A percentile compares a stretch with the other conserved stretches of the same genome.
Conservation (phyloP, 2,113 vertebrate genomes). For the Pipra filicauda region DNA sequence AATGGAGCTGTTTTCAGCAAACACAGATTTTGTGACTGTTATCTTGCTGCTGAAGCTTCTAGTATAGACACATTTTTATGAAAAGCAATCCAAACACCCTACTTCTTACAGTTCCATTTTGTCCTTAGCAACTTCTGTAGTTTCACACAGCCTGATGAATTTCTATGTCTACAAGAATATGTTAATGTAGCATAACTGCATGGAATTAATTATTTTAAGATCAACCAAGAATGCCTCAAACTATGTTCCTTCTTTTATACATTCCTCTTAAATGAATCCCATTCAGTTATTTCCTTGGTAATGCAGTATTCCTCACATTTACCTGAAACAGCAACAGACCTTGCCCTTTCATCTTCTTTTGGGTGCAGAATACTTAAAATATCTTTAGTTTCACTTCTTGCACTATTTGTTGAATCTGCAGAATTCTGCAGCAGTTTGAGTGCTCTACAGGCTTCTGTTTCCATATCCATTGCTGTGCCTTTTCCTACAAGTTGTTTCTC, state of each 20-base stretch:
- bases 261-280: background rate
- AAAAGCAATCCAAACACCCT: background rate
- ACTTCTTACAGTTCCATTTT: background rate
- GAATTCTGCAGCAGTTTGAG: background rate
- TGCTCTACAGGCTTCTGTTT: background rate
- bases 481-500: background rate
- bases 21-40: background rate
- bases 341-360: background rate
- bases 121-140: background rate
- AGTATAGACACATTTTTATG: background rate
- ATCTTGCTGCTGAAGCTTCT: background rate
- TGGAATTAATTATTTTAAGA: background rate
- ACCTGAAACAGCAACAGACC: background rate
- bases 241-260: background rate
- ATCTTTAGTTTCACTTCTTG: background rate
- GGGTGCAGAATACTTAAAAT: background rate
- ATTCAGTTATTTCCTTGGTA: background rate
- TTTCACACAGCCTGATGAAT: background rate
- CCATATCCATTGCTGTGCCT: background rate
- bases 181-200: background rate
- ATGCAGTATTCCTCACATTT: background rate
- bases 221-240: background rate
- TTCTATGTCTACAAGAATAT: background rate
- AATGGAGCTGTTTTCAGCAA: background rate
- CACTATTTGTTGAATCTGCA: background rate